A percentile compares a stretch with the other conserved stretches of the same genome.
Evolutionary conservation across 2,888 invertebrate species (phyloP).

Genomic region (Mesodorylaimus sp.): DNA sequence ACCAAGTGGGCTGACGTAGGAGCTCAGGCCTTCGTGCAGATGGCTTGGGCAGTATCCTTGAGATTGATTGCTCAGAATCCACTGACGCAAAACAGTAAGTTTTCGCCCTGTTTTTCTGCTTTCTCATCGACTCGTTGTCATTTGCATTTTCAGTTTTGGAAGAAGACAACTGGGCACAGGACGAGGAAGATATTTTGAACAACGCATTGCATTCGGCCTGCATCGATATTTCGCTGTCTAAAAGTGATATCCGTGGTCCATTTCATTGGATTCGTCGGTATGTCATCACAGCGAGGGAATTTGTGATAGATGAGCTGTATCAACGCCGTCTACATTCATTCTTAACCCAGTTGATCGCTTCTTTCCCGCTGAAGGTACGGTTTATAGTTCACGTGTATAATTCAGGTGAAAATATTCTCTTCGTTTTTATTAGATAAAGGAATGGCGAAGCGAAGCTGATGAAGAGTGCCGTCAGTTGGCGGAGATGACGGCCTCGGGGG

Average conservation of each 20-base stretch:
- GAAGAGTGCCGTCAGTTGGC: slow-evolving; percentile 37
- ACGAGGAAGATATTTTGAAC: slow-evolving; percentile 9
- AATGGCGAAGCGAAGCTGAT: slow-evolving; percentile 61
- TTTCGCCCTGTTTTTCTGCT: no score
- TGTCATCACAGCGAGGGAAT: neutral
- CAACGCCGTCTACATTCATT: neutral
- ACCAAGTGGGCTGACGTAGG: no score
- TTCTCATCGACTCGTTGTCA: no score
- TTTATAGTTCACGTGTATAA: neutral
- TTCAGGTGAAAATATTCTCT: neutral
- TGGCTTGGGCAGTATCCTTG: neutral
- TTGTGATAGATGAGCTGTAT: neutral
- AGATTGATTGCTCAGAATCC: neutral
- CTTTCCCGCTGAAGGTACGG: neutral
- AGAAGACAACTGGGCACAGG: slow-evolving; percentile 2
- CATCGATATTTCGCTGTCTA: no score
- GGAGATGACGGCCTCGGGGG: neutral
- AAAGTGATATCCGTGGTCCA: no score
- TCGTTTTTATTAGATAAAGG: slow-evolving; percentile 41
- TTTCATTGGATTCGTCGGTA: neutral
- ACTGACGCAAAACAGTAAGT: neutral
- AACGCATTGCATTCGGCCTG: neutral
- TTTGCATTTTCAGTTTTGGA: slow-evolving; percentile 5
- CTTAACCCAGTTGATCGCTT: neutral
- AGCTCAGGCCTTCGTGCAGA: neutral